A percentile compares a stretch with the other conserved stretches of the same genome.
phyloP scores from a whole-genome alignment of 2,797 vertebrate species.

The Threskiornis aethiopicus region DNA sequence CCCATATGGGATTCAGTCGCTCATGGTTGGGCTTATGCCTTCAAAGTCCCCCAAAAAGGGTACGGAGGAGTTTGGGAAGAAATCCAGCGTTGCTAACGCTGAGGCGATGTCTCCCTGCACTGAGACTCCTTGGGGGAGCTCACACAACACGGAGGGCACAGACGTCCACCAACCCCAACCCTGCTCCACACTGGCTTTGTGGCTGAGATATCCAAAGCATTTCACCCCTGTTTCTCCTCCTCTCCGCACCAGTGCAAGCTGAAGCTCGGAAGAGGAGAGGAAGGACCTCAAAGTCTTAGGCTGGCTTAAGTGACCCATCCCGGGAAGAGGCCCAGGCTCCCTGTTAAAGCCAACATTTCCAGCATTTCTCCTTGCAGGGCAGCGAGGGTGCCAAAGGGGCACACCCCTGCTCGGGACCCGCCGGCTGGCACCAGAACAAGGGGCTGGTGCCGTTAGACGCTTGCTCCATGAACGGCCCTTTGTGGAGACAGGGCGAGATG shows the following conservation, averaged over 20 bases:
- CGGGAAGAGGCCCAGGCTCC: background rate
- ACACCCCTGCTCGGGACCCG: background rate
- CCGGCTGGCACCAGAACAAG: background rate
- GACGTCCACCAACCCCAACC: background rate
- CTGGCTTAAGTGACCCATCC: background rate
- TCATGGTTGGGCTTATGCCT: background rate
- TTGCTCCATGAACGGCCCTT: background rate
- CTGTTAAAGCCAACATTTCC: background rate
- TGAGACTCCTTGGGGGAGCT: background rate
- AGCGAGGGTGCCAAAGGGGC: background rate
- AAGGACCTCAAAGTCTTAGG: background rate
- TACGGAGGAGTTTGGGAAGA: background rate
- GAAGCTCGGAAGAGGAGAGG: background rate
- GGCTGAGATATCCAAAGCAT: background rate
- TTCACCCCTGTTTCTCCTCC: background rate
- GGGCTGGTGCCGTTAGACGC: background rate
- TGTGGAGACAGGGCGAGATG: background rate
- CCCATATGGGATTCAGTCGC: rapidly evolving
- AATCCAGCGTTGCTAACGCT: background rate
- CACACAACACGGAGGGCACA: background rate
- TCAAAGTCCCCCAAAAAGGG: background rate
- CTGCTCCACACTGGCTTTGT: background rate
- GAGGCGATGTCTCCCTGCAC: background rate
- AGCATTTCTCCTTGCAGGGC: background rate
- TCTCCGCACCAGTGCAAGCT: background rate